Evolutionary conservation across 2,888 invertebrate species (phyloP).

Genomic region (Lutraria lutraria): DNA sequence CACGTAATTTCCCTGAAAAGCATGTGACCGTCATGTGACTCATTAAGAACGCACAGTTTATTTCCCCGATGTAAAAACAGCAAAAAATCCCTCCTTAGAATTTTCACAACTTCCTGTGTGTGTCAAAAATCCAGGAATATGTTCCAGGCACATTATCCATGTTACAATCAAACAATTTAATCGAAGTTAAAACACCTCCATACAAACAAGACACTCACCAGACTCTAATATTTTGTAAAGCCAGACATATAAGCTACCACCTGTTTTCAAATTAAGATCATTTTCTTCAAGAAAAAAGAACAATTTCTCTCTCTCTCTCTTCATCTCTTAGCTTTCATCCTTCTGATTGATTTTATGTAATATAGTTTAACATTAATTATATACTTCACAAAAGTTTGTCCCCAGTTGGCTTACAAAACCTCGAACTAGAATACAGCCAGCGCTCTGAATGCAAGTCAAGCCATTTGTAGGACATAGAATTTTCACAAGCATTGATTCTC

Average conservation of each 20-base stretch:
- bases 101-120: slow-evolving; percentile 6
- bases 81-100: slow-evolving; percentile 22
- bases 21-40: neutral
- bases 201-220: neutral
- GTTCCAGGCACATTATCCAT: neutral
- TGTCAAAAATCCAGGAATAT: neutral
- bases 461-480: neutral
- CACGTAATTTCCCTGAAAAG: neutral
- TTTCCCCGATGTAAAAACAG: neutral
- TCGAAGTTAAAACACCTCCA: neutral
- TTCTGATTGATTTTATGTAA: slow-evolving; percentile 25
- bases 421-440: neutral
- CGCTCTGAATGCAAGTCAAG: neutral
- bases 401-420: neutral
- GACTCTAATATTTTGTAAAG: neutral
- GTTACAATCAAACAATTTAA: neutral
- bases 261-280: slow-evolving; percentile 19
- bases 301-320: neutral
- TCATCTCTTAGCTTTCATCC: slow-evolving; percentile 2
- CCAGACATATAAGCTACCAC: neutral
- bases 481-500: slow-evolving; percentile 6
- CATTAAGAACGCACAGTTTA: neutral
- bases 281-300: neutral
- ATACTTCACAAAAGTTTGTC: neutral
- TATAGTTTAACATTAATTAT: neutral